A percentile compares a stretch with the other conserved stretches of the same genome.
Evolutionary conservation across 2,888 invertebrate species (phyloP).

Genomic region (Agonopterix subpropinquella): DNA sequence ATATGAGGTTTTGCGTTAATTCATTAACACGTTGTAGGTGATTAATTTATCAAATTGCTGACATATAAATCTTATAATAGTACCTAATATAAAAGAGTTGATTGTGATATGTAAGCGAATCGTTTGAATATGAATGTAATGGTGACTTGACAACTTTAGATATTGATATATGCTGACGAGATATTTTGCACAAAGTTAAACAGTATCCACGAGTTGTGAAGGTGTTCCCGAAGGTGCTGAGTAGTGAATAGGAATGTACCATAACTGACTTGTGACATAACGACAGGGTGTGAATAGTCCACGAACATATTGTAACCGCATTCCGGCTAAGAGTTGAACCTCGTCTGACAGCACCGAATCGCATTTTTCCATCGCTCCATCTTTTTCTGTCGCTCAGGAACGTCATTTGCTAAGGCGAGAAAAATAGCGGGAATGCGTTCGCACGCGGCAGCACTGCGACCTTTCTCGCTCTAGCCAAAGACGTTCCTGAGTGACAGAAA

Average conservation of each 20-base stretch:
- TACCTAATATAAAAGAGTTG: constrained; percentile 54
- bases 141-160: constrained; percentile 48
- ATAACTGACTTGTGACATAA: constrained; percentile 45
- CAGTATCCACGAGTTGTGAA: constrained; percentile 45
- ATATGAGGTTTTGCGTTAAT: too few relatives aligned
- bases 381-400: too few relatives aligned
- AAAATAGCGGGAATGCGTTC: too few relatives aligned
- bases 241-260: constrained; percentile 38
- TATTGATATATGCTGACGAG: constrained; percentile 1
- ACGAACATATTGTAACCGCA: too few relatives aligned
- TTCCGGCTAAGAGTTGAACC: too few relatives aligned
- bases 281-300: constrained; percentile 26
- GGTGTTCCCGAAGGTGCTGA: constrained; percentile 60
- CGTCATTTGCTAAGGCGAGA: too few relatives aligned
- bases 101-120: constrained; percentile 67
- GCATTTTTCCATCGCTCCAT: too few relatives aligned
- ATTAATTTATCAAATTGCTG: constrained; percentile 57
- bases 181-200: constrained; percentile 23
- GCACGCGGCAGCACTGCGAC: too few relatives aligned
- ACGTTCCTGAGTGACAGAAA: too few relatives aligned
- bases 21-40: too few relatives aligned
- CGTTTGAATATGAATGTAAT: constrained; percentile 44
- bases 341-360: too few relatives aligned
- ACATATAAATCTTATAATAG: constrained; percentile 33
- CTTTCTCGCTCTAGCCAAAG: too few relatives aligned